Base-by-base conservation (phyloP, 2,113 vertebrate genomes). In the Phylloscopus trochilus region DNA sequence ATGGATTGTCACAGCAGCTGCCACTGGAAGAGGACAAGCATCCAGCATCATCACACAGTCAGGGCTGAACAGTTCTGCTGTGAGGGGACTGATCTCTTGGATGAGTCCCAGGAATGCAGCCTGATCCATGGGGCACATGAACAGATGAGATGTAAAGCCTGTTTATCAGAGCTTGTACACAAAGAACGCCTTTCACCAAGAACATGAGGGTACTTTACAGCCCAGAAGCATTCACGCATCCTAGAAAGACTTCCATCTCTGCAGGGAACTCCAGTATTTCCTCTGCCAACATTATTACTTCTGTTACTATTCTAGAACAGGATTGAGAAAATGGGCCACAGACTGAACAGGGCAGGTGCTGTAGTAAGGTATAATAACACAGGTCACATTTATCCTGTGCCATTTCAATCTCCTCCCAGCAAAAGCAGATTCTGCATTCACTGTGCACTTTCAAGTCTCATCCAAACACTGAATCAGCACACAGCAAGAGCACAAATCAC, bases 401-500 rank as follows among this genome's bases (percentile, higher is more conserved):
- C 1, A 39, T 39, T 37, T 70, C 20, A 26, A 84, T 33, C 33
- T 72, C 11, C 39, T 70, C 30, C 16, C 35, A 63, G 62, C 27
- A 67, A 67, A 62, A 93, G 41, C 55, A 75, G 52, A 43, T 41
- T 30, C 59, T 21, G 43, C 52, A 78, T 31, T 37, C 49, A 26
- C n/a, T 10, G 8, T 2, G 12, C 47, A 35, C 22, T 30, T 64
- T 16, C 66, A 41, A 47, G 39, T 55, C 74, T 56, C 46, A 37
- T 8, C 15, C 44, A 39, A 46, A 39, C 6, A 6, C 2, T 12
- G n/a, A 56, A 74, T 10, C 13, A 16, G 52, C 33, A 28, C 10
- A 1, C 0, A 1, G 27, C 35, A 55, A 62, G 41, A 64, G 27
- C 0, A 1, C 14, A 15, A 8, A n/a, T 4, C 3, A 10, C 47